A percentile compares a stretch with the other conserved stretches of the same genome.
Conservation (phyloP, 2,113 vertebrate genomes). For the Cercocebus atys region DNA sequence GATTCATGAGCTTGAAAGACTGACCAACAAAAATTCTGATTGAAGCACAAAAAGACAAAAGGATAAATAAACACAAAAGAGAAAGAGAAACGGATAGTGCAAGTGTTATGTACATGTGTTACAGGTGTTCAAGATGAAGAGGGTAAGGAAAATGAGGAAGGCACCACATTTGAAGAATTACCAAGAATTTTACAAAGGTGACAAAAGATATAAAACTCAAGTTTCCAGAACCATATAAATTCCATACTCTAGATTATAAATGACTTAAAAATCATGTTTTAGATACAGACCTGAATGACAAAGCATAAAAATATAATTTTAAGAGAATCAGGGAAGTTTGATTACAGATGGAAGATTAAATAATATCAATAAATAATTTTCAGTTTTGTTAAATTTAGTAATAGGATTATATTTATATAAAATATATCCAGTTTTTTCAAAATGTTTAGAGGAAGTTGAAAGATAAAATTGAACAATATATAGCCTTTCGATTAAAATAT, state of each 20-base stretch:
- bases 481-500: not conserved
- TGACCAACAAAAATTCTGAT: not conserved
- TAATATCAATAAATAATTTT: not conserved
- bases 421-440: not conserved
- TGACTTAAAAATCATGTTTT: not conserved
- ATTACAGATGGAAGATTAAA: not conserved
- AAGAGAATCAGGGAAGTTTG: not conserved
- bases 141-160: not conserved
- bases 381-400: not conserved
- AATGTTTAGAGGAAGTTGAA: not conserved
- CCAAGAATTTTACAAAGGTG: not conserved
- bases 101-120: not conserved
- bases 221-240: not conserved
- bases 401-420: not conserved
- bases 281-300: not conserved
- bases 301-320: not conserved
- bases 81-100: not conserved
- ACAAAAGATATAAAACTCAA: not conserved
- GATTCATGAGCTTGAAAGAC: not conserved
- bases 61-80: not conserved
- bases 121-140: not conserved
- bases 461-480: not conserved
- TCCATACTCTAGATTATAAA: not conserved
- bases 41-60: not conserved
- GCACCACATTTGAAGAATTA: not conserved